A percentile compares a stretch with the other conserved stretches of the same genome.
These are phyloP conservation scores for Megaustenia siamemsis DNA, from an alignment of 2,888 invertebrate genomes.

Conservation along the genomic window DNA sequence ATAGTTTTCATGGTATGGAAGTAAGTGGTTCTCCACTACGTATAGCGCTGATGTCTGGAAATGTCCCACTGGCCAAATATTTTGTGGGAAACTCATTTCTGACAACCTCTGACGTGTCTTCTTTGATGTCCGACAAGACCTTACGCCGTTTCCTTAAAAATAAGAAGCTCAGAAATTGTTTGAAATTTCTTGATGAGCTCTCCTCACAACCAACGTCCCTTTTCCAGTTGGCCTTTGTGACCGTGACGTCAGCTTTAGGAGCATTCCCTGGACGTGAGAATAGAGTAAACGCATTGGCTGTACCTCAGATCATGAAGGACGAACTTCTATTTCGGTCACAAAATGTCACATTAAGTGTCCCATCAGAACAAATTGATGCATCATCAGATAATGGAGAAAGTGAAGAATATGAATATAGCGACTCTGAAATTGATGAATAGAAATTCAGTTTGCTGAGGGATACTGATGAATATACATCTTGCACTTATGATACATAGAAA, in stretches of 20 bases:
- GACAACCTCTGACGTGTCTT: constrained; percentile 3
- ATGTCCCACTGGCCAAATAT: not conserved
- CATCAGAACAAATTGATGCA: not conserved
- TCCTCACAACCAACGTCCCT: constrained; percentile 19
- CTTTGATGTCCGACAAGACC: not conserved
- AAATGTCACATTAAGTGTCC: not conserved
- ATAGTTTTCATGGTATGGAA: not conserved
- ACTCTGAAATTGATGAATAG: no score
- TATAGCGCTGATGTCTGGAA: not conserved
- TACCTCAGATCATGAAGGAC: constrained; percentile 7
- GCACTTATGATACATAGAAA: no score
- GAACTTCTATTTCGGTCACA: constrained; percentile 9
- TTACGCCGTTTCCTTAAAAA: not conserved
- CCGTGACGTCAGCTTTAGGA: constrained; percentile 17
- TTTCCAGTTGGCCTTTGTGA: not conserved
- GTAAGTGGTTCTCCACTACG: not conserved
- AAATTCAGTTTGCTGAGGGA: no score
- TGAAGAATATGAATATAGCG: no score
- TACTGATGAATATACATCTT: no score
- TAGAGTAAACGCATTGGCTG: not conserved
- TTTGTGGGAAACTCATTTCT: constrained; percentile 9
- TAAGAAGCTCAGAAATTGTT: not conserved
- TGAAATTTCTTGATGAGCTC: not conserved
- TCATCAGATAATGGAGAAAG: no score
- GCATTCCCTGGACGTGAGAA: constrained; percentile 1